Evolutionary conservation across 1,140 invertebrate genomes (phyloP).

Genomic region (Zaprionus ornatus): DNA sequence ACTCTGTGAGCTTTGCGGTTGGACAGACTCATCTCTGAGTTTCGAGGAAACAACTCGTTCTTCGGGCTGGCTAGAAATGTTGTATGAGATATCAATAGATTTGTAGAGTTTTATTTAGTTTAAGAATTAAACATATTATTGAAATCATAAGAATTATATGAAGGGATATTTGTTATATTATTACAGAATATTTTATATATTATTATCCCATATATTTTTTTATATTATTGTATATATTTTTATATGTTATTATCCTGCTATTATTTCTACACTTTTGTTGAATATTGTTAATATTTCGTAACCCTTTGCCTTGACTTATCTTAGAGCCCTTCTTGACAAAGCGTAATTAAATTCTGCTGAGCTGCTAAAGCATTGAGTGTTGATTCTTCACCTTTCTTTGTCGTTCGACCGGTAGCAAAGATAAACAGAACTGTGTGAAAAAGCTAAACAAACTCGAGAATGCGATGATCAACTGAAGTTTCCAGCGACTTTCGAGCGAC

Average conservation of each 20-base stretch:
- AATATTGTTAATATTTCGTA: neutral
- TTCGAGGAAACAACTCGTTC: slow-evolving; percentile 1
- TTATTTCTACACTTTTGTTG: neutral
- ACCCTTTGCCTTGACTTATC: too few relatives aligned
- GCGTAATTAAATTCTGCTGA: neutral
- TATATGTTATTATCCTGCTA: too few relatives aligned
- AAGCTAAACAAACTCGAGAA: neutral
- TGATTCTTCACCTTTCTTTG: neutral
- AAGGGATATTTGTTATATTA: neutral
- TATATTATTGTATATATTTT: too few relatives aligned
- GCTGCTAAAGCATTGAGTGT: neutral
- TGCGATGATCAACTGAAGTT: neutral
- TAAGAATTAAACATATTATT: neutral
- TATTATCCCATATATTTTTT: too few relatives aligned
- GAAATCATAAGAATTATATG: neutral
- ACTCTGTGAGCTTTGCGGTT: slow-evolving; percentile 5
- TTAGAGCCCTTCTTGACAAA: neutral
- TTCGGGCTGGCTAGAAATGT: neutral
- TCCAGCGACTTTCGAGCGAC: neutral
- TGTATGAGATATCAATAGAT: neutral
- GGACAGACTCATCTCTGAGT: slow-evolving; percentile 10
- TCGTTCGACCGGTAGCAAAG: neutral
- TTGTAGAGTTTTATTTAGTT: neutral
- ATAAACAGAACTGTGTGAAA: neutral
- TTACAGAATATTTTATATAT: neutral